Evolutionary conservation across 2,113 vertebrate genomes (phyloP).

Genomic region (Chloebia gouldiae): DNA sequence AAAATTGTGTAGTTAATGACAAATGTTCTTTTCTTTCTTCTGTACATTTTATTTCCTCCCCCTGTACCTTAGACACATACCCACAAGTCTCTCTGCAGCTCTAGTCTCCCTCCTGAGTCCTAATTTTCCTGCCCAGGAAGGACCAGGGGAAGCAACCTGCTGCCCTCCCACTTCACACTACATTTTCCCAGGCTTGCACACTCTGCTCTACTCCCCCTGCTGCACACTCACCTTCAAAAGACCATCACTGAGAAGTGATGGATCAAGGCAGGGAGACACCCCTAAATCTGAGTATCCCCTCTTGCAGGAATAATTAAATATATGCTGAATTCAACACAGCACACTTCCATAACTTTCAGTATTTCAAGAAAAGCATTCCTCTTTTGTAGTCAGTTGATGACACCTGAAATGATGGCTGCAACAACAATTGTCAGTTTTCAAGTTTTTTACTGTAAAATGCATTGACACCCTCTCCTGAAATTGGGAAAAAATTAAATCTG

Average conservation of each 20-base stretch:
- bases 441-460: neutral
- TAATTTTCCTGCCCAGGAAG: neutral
- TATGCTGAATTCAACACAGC: neutral
- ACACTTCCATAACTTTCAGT: neutral
- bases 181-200: neutral
- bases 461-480: neutral
- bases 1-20: neutral
- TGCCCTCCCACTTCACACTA: neutral
- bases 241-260: neutral
- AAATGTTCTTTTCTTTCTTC: neutral
- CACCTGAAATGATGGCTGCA: neutral
- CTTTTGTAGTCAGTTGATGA: neutral
- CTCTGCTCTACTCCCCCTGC: neutral
- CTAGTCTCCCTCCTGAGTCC: neutral
- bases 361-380: neutral
- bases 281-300: neutral
- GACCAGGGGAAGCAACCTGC: neutral
- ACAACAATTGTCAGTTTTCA: conserved; percentile 22
- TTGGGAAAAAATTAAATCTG: neutral
- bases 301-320: neutral
- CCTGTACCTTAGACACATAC: neutral
- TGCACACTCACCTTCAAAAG: neutral
- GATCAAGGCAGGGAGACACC: neutral
- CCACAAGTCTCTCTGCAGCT: neutral
- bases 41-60: neutral